Evolutionary conservation across 2,113 vertebrate genomes (phyloP).

Genomic region (Mohoua ochrocephala): DNA sequence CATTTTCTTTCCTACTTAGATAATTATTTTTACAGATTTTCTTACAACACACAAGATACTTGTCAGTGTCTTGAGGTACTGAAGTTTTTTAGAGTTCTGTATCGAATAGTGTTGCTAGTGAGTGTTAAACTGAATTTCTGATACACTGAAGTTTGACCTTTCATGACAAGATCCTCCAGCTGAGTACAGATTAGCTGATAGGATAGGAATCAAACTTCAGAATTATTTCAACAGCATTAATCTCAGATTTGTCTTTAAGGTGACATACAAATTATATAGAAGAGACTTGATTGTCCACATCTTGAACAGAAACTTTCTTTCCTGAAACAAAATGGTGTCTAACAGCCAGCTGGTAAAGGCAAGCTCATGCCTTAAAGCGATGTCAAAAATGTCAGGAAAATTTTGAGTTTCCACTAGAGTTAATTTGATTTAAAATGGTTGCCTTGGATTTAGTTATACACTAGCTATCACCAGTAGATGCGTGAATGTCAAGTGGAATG

Average conservation of each 20-base stretch:
- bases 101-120: background rate
- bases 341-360: background rate
- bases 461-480: background rate
- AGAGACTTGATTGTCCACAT: background rate
- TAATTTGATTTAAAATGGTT: background rate
- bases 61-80: background rate
- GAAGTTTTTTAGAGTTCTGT: background rate
- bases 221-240: background rate
- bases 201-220: background rate
- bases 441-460: background rate
- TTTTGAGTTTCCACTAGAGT: background rate
- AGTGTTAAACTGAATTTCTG: background rate
- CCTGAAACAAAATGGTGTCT: background rate
- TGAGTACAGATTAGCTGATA: background rate
- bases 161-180: background rate
- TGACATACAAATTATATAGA: background rate
- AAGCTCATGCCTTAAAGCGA: background rate
- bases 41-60: background rate
- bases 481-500: background rate
- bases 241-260: background rate
- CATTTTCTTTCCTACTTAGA: background rate
- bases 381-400: background rate
- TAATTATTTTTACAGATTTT: background rate
- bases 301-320: background rate
- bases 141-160: background rate